phyloP scores from a whole-genome alignment of 2,113 vertebrate species.

The Bubo scandiacus region DNA sequence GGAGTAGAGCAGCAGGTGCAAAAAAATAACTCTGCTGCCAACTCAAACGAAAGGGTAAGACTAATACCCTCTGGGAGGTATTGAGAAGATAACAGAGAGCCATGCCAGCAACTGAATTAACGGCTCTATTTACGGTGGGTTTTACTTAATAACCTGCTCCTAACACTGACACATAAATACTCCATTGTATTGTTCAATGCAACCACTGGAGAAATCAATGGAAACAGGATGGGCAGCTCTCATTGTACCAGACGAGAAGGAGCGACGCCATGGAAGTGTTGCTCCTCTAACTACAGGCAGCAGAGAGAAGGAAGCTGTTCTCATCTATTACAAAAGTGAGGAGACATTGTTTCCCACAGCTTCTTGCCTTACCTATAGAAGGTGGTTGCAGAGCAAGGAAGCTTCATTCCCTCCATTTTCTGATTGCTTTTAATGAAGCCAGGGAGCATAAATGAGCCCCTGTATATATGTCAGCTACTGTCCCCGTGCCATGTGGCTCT shows the following conservation, averaged over 20 bases:
- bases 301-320: neutral
- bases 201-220: conserved; percentile 39
- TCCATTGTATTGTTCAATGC: conserved; percentile 73
- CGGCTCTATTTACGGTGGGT: conserved; percentile 75
- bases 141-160: conserved; percentile 73
- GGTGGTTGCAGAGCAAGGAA: neutral
- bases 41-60: conserved; percentile 76
- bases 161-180: conserved; percentile 69
- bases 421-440: neutral
- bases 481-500: neutral
- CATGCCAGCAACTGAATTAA: conserved; percentile 78
- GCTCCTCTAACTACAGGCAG: neutral
- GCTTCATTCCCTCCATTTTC: neutral
- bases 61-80: conserved; percentile 76
- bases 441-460: neutral
- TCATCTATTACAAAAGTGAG: neutral
- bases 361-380: neutral
- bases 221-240: conserved; percentile 49
- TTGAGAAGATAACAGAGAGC: conserved; percentile 75
- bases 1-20: conserved; percentile 80
- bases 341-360: neutral
- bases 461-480: neutral
- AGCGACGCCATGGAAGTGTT: neutral
- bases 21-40: conserved; percentile 77
- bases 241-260: neutral